These are phyloP conservation scores for Xyrauchen texanus DNA, from an alignment of 2,113 vertebrate species.

Conservation along the genomic window DNA sequence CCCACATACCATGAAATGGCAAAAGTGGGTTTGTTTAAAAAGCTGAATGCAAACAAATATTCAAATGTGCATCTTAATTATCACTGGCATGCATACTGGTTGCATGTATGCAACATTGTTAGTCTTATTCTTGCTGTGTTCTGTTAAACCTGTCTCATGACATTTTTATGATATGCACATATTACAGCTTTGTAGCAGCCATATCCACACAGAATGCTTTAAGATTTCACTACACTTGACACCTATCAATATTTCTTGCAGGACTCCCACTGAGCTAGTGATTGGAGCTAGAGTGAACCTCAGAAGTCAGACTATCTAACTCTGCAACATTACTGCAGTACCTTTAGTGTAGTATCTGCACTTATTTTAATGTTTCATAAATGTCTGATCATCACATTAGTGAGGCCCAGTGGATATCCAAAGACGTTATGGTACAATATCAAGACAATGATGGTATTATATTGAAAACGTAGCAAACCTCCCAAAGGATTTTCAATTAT, in stretches of 20 bases:
- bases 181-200: background rate
- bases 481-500: background rate
- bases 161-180: too few species aligned
- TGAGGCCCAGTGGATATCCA: background rate
- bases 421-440: background rate
- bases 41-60: too few species aligned
- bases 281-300: background rate
- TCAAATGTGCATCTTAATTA: too few species aligned
- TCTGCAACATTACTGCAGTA: background rate
- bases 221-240: conserved; percentile 9
- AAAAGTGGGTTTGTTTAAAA: too few species aligned
- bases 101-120: too few species aligned
- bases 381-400: background rate
- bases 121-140: too few species aligned
- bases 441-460: background rate
- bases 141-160: too few species aligned
- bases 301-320: background rate
- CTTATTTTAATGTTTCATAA: conserved; percentile 14
- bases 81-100: too few species aligned
- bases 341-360: background rate
- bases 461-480: background rate
- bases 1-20: too few species aligned
- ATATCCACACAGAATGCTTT: background rate
- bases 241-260: background rate
- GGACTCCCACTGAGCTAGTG: background rate